Base-by-base conservation (phyloP, 2,797 vertebrate species). In the Manis crassicaudata region DNA sequence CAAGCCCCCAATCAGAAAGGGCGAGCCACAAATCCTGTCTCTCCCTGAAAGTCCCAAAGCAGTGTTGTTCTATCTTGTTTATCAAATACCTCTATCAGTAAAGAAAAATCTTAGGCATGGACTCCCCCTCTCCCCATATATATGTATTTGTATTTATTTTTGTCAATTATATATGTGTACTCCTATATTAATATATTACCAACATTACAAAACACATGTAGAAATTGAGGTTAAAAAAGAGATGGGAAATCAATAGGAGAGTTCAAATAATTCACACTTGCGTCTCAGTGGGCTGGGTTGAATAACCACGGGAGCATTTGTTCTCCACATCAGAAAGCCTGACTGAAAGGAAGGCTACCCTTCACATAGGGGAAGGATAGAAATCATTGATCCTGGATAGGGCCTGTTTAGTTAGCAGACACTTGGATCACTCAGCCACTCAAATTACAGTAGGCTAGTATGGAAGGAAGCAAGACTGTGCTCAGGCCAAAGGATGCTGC, bases 181-280 rank as follows among this genome's bases (percentile, higher is more conserved):
- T 54, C 40, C 6, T 46, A n/a, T 73, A 52, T 12, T 10, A 75
- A n/a, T 40, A 68, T 18, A 10, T 67, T 82, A 60, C 17, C 4
- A 54, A 23, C 5, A 23, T 92, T 68, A 73, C 27, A 92, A 54
- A 90, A 92, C 46, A 76, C n/a, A 27, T 11, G 35, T 20, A 60
- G 76, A 92, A 76, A 52, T 67, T 12, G 27, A 65, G 67, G 62
- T 25, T 70, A 62, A 73, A 70, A 52, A 93, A 32, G 11, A 58
- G 67, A 40, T 67, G 23, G 58, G 16, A 50, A 37, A 52, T 52
- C n/a, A 52, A 20, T 27, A 67, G n/a, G 21, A 65, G 75, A 37
- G 14, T 93, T 73, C 25, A 56, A 63, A 43, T 12, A 68, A 23
- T 68, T 67, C 86, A 60, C 52, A n/a, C 11, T 75, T 40, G 2